A percentile compares a stretch with the other conserved stretches of the same genome.
These are phyloP conservation scores for Oxyruncus cristatus DNA, from an alignment of 2,113 vertebrate genomes.

Conservation along the genomic window DNA sequence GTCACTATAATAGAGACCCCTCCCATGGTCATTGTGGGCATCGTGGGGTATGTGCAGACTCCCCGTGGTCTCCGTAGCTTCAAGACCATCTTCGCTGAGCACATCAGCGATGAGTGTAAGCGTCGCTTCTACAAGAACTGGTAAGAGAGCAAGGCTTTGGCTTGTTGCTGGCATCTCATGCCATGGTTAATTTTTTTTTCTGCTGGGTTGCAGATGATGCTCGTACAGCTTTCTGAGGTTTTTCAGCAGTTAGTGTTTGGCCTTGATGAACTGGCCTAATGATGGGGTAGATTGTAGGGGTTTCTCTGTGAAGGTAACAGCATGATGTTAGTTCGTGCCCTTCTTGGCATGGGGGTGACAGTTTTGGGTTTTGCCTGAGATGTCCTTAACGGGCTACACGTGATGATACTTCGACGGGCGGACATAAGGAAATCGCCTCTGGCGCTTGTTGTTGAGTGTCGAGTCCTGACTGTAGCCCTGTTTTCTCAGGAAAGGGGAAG, in stretches of 20 bases:
- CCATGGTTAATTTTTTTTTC: accelerated
- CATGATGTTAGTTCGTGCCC: accelerated
- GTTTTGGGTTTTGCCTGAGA: not conserved
- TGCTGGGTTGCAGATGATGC: not conserved
- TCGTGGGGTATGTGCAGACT: conserved; percentile 91
- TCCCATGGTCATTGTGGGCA: conserved; percentile 94
- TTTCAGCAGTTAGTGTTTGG: not conserved
- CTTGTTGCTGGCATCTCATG: not conserved
- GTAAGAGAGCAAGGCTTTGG: conserved; percentile 69
- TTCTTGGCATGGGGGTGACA: not conserved
- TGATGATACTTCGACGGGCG: conserved; percentile 66
- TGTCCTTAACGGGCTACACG: not conserved
- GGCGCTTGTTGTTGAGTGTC: conserved; percentile 67
- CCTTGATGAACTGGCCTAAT: not conserved
- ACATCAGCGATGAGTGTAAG: conserved; percentile 96
- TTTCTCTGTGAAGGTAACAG: not conserved
- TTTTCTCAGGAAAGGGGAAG: not conserved
- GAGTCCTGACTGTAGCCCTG: conserved; percentile 63
- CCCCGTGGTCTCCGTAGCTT: conserved; percentile 92
- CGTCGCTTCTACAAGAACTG: conserved; percentile 99
- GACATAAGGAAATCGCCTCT: conserved; percentile 59
- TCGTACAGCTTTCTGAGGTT: not conserved
- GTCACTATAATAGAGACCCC: conserved; percentile 95
- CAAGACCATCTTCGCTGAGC: conserved; percentile 95
- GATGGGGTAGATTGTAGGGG: not conserved